Evolutionary conservation across 2,888 invertebrate species (phyloP).

Genomic region (Oligia fasciuncula): DNA sequence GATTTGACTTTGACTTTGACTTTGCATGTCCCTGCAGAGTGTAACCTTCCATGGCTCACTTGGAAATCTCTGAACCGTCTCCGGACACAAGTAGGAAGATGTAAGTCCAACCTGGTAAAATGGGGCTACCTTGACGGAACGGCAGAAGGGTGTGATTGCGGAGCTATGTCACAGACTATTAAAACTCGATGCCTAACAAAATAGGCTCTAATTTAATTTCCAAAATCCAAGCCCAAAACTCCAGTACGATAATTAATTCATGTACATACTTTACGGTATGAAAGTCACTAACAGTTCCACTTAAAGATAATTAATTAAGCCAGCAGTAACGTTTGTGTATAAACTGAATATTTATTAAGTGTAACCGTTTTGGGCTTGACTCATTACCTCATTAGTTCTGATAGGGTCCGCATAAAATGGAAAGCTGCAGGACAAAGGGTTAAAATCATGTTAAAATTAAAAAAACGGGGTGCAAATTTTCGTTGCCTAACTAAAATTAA

Average conservation of each 20-base stretch:
- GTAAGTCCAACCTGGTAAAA: no score
- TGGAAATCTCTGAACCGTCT: no score
- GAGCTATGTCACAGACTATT: not conserved
- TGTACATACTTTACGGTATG: constrained; percentile 44
- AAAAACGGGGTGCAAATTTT: constrained; percentile 1
- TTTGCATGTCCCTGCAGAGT: no score
- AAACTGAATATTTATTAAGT: constrained; percentile 62
- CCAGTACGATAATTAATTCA: constrained; percentile 48
- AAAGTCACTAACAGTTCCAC: constrained; percentile 50
- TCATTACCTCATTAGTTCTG: constrained; percentile 53
- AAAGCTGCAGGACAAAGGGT: constrained; percentile 33
- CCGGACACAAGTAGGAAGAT: no score
- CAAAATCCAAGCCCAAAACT: constrained; percentile 15
- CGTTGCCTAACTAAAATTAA: constrained; percentile 7
- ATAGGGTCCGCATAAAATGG: constrained; percentile 19
- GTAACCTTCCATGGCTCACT: no score
- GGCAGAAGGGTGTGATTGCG: no score
- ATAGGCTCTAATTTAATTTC: constrained; percentile 13
- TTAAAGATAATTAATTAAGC: constrained; percentile 57
- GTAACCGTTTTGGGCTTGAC: constrained; percentile 54
- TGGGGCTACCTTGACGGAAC: no score
- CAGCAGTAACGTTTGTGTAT: constrained; percentile 44
- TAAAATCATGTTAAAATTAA: constrained; percentile 6
- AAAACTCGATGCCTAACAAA: constrained; percentile 12
- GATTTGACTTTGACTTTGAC: no score